Evolutionary conservation across 2,113 vertebrate genomes (phyloP).

Genomic region (Halcyon malimbica): DNA sequence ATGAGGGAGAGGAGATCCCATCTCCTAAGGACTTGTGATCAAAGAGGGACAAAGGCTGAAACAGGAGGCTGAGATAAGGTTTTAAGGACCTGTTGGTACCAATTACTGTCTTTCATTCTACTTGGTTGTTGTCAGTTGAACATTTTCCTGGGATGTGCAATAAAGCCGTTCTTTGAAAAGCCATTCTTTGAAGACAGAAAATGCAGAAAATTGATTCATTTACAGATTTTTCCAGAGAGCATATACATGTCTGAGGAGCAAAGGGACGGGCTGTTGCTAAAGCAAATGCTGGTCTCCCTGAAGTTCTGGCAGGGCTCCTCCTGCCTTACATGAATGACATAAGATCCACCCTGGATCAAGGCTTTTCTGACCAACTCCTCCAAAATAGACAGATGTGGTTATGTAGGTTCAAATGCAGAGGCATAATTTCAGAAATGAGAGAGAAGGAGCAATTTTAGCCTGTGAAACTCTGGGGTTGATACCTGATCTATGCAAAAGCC

Average conservation of each 20-base stretch:
- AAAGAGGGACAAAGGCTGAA: neutral
- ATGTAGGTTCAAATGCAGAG: neutral
- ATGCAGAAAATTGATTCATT: neutral
- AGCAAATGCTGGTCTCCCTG: neutral
- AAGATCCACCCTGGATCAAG: neutral
- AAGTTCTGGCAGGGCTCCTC: neutral
- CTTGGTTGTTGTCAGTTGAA: neutral
- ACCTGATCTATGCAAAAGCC: constrained; percentile 28
- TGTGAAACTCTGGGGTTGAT: neutral
- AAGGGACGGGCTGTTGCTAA: neutral
- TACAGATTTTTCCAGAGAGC: neutral
- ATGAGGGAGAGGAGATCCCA: neutral
- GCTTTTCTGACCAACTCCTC: neutral
- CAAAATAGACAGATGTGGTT: neutral
- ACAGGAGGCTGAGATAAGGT: neutral
- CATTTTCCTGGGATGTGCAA: neutral
- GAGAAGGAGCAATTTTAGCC: neutral
- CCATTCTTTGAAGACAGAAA: neutral
- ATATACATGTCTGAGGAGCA: neutral
- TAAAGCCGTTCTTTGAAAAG: neutral
- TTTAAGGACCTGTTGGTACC: neutral
- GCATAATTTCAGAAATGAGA: neutral
- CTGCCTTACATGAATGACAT: neutral
- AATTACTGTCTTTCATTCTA: neutral
- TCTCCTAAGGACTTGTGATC: neutral